Evolutionary conservation across 2,797 vertebrate genomes (phyloP).

Genomic region (Sebastiscus tertius): DNA sequence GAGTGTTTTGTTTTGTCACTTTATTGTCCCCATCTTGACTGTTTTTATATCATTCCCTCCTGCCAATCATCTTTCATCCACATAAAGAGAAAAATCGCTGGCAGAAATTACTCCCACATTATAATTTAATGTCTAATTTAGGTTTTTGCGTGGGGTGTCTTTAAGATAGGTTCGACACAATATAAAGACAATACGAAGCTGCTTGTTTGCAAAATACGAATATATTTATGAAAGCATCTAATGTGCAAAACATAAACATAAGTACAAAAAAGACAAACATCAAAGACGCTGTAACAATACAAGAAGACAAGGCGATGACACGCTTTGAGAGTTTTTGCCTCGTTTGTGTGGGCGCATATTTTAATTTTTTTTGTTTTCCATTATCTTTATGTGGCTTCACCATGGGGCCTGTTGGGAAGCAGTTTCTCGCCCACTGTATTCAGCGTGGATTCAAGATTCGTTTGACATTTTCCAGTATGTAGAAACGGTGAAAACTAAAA

Average conservation of each 20-base stretch:
- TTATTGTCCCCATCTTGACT: neutral
- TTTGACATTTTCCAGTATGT: neutral
- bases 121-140: neutral
- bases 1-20: slow-evolving; percentile 22
- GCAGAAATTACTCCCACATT: slow-evolving; percentile 20
- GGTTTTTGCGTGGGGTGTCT: neutral
- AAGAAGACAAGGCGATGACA: neutral
- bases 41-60: slow-evolving; percentile 32
- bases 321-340: neutral
- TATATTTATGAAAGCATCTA: slow-evolving; percentile 4
- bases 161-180: neutral
- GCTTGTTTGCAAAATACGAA: slow-evolving; percentile 14
- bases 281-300: neutral
- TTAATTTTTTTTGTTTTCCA: neutral
- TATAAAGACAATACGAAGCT: slow-evolving; percentile 13
- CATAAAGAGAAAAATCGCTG: slow-evolving; percentile 1
- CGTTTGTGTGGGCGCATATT: neutral
- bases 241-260: neutral
- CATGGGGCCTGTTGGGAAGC: too few species aligned
- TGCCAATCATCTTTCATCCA: slow-evolving; percentile 42
- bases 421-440: neutral
- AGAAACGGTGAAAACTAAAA: neutral
- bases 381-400: neutral
- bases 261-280: neutral
- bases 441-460: neutral